Evolutionary conservation across 2,113 vertebrate genomes (phyloP).

Genomic region (Misgurnus anguillicaudatus): DNA sequence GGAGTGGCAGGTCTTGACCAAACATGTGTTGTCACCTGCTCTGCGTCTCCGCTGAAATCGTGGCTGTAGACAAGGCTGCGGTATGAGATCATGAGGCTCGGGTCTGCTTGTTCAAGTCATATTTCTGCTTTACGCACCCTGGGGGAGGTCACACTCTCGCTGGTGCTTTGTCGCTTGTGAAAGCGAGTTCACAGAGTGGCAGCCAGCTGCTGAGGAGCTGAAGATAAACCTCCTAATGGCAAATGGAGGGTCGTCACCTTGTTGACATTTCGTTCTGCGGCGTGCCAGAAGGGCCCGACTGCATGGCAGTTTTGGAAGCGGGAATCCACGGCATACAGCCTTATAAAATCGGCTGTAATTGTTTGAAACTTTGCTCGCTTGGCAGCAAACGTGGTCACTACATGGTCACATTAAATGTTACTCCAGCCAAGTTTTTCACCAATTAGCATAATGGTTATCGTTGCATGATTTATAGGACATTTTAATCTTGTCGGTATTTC

Average conservation of each 20-base stretch:
- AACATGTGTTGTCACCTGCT: constrained; percentile 41
- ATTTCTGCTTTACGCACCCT: constrained; percentile 55
- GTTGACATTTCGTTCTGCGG: constrained; percentile 26
- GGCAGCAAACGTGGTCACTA: constrained; percentile 7
- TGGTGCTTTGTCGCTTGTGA: constrained; percentile 52
- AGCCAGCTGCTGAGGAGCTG: constrained; percentile 34
- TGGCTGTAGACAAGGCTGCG: constrained; percentile 34
- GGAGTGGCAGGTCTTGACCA: not conserved
- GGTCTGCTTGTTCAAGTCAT: constrained; percentile 48
- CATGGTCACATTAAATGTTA: constrained; percentile 7
- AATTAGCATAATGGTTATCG: not conserved
- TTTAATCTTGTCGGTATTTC: not conserved
- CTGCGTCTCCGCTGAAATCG: constrained; percentile 27
- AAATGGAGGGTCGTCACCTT: constrained; percentile 39
- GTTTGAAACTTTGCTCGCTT: not conserved
- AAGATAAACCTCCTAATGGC: constrained; percentile 42
- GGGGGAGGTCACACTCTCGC: constrained; percentile 53
- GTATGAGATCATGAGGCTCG: constrained; percentile 45
- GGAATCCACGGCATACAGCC: not conserved
- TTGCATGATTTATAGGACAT: not conserved
- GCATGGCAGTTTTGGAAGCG: not conserved
- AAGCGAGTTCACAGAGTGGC: constrained; percentile 52
- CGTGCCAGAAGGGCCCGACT: not conserved
- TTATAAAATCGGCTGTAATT: not conserved
- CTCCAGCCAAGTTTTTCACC: not conserved